Evolutionary conservation across 2,113 vertebrate genomes (phyloP).

Genomic region (Carlito syrichta): DNA sequence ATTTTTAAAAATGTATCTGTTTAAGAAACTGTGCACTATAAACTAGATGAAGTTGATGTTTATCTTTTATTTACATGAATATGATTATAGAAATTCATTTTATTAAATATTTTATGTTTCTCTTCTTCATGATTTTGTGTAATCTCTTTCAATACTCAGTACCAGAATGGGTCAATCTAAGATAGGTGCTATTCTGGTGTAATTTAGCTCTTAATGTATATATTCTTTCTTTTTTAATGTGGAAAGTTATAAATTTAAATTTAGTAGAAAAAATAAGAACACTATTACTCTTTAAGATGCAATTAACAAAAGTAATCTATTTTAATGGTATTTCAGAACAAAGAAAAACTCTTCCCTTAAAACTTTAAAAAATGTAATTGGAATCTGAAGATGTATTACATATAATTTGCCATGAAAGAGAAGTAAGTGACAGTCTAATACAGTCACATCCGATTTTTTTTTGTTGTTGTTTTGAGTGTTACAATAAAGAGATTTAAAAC

Average conservation of each 20-base stretch:
- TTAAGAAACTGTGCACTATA: background rate
- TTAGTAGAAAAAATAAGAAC: background rate
- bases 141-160: background rate
- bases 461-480: background rate
- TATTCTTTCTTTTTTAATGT: background rate
- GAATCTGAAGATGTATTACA: background rate
- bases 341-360: conserved; percentile 38
- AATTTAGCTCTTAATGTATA: background rate
- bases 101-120: background rate
- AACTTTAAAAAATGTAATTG: conserved; percentile 14
- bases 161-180: background rate
- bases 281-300: background rate
- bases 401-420: conserved; percentile 20
- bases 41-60: background rate
- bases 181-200: background rate
- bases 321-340: conserved; percentile 23
- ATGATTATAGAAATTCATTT: background rate
- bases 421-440: background rate
- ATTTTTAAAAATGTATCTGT: background rate
- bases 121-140: background rate
- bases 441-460: background rate
- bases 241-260: background rate
- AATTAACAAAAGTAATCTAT: conserved; percentile 39
- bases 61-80: background rate
- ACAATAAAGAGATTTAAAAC: background rate